Percentiles rank a stretch among this genome's conserved stretches.
Conservation (phyloP, 2,113 vertebrate genomes). For the Anolis sagrei region DNA sequence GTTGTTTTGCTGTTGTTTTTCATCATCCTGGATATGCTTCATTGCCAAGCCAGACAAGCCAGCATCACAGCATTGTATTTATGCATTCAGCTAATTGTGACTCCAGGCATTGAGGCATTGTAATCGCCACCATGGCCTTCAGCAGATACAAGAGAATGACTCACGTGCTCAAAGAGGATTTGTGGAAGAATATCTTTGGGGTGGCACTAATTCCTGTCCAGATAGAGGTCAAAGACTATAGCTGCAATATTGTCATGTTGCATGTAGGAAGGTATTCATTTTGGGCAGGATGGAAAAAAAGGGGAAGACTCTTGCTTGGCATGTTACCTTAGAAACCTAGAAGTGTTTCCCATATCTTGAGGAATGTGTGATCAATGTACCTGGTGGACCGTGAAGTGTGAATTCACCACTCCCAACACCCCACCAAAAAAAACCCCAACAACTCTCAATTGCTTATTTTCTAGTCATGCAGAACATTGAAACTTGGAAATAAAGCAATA, state of each 20-base stretch:
- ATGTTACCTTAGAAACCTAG: background rate
- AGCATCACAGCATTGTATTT: background rate
- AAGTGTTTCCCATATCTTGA: background rate
- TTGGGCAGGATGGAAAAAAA: no score
- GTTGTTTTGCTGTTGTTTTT: background rate
- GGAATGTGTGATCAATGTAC: background rate
- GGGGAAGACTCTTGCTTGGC: background rate
- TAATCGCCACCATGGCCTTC: background rate
- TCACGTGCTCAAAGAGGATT: background rate
- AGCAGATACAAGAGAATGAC: background rate
- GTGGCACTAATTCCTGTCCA: background rate
- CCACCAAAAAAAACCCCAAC: background rate
- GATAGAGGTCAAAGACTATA: background rate
- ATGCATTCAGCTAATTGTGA: constrained; percentile 1
- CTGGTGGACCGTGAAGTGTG: background rate
- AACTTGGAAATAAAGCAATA: no score
- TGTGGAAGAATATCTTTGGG: background rate
- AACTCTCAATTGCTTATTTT: no score
- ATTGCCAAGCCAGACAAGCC: background rate
- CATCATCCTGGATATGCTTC: background rate
- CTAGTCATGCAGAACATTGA: no score
- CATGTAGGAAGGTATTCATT: background rate
- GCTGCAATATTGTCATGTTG: background rate
- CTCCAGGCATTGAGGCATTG: background rate
- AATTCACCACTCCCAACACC: no score